Conservation (phyloP, 2,113 vertebrate species). For the Oryzias celebensis region DNA sequence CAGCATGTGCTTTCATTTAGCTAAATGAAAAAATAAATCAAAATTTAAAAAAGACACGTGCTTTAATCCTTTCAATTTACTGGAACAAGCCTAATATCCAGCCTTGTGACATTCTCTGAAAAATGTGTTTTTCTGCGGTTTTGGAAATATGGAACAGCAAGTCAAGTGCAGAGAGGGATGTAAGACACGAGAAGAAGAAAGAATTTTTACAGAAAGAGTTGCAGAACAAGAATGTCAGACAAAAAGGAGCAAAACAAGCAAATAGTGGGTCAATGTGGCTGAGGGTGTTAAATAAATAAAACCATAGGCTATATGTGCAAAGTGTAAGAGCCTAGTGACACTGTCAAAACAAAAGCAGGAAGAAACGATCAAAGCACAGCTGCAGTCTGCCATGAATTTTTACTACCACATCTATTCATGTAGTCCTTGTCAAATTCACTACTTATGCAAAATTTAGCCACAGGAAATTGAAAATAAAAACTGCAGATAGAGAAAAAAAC, state of each 20-base stretch:
- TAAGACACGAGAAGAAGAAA: slow-evolving; percentile 9
- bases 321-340: too few relatives aligned
- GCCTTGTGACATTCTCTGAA: not conserved
- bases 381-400: not conserved
- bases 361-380: too few relatives aligned
- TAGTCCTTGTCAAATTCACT: not conserved
- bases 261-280: slow-evolving; percentile 6
- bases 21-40: not conserved
- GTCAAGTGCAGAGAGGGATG: slow-evolving; percentile 4
- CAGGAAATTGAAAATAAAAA: not conserved
- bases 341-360: too few relatives aligned
- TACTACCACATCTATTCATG: not conserved
- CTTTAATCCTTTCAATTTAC: not conserved
- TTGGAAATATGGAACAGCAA: slow-evolving; percentile 8
- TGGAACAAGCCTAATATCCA: not conserved
- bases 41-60: too few relatives aligned
- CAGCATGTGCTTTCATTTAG: slow-evolving; percentile 22
- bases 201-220: slow-evolving; percentile 5
- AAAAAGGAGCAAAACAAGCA: slow-evolving; percentile 19
- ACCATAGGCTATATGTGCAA: too few relatives aligned
- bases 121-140: slow-evolving; percentile 2
- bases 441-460: not conserved
- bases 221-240: slow-evolving; percentile 17
- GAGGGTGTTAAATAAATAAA: not conserved
- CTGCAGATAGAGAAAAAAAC: not conserved